Percentiles rank a stretch among this genome's conserved stretches.
These are phyloP conservation scores for Trichacis sp. DNA, from an alignment of 2,888 invertebrate species.

Conservation along the genomic window DNA sequence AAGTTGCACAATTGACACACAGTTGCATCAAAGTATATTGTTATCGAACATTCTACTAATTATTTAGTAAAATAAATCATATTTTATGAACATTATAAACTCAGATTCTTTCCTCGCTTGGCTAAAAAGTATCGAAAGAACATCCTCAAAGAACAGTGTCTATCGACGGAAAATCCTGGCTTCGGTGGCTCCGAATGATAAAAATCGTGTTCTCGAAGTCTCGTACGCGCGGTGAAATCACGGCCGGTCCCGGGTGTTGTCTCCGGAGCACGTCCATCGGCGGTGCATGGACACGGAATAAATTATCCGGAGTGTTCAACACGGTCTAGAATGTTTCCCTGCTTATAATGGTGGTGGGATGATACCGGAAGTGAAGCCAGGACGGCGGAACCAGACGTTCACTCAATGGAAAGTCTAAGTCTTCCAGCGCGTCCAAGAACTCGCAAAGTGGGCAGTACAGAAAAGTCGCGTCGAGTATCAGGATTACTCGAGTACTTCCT, in stretches of 20 bases:
- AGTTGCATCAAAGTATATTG: no score
- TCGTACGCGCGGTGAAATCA: conserved; percentile 31
- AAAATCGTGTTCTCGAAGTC: no score
- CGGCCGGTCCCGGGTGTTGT: conserved; percentile 25
- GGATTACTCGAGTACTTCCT: no score
- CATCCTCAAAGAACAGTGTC: no score
- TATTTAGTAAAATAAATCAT: no score
- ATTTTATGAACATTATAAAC: no score
- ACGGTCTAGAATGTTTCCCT: conserved; percentile 40
- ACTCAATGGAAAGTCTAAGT: conserved; percentile 67
- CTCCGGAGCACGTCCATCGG: conserved; percentile 38
- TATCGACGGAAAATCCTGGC: no score
- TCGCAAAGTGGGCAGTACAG: conserved; percentile 45
- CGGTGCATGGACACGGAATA: conserved; percentile 61
- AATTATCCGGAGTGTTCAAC: conserved; percentile 55
- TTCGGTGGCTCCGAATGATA: no score
- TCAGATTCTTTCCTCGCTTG: no score
- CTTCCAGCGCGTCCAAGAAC: conserved; percentile 58
- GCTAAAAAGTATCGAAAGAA: no score
- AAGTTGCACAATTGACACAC: no score
- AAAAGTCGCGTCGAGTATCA: conserved; percentile 38
- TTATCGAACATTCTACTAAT: no score
- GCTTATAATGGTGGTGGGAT: conserved; percentile 37
- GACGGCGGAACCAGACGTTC: conserved; percentile 67
- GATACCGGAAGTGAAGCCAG: conserved; percentile 52